Percentiles rank a stretch among this genome's conserved stretches.
Evolutionary conservation across 2,797 vertebrate genomes (phyloP).

Genomic region (Pipistrellus pygmaeus): DNA sequence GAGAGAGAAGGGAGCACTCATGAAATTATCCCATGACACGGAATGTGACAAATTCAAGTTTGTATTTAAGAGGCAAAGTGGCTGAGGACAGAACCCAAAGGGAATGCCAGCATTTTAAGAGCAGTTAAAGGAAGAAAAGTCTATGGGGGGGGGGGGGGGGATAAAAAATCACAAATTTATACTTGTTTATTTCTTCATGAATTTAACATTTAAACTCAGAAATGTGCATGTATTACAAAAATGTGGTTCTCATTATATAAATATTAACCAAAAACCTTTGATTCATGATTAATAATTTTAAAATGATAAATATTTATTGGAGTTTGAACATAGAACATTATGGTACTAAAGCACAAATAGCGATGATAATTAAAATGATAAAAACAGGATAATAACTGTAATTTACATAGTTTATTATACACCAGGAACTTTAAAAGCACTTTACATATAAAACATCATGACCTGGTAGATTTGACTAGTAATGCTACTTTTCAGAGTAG

Average conservation of each 20-base stretch:
- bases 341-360: not conserved
- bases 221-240: not conserved
- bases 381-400: not conserved
- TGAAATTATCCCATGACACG: not conserved
- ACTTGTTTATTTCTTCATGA: not conserved
- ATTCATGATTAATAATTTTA: not conserved
- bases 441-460: not conserved
- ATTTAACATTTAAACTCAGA: not conserved
- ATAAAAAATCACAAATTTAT: not conserved
- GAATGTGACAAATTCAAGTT: not conserved
- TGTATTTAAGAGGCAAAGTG: not conserved
- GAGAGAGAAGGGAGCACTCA: not conserved
- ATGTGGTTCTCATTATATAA: not conserved
- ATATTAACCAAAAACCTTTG: not conserved
- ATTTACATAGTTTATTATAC: not conserved
- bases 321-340: slow-evolving; percentile 2
- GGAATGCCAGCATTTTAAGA: not conserved
- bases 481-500: not conserved
- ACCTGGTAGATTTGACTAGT: not conserved
- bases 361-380: not conserved
- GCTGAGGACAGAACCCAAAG: not conserved
- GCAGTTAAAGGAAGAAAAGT: not conserved
- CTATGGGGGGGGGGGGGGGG: not conserved
- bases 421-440: not conserved
- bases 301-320: not conserved